Conservation (phyloP, 2,797 vertebrate genomes). For the Acanthornis magna region DNA sequence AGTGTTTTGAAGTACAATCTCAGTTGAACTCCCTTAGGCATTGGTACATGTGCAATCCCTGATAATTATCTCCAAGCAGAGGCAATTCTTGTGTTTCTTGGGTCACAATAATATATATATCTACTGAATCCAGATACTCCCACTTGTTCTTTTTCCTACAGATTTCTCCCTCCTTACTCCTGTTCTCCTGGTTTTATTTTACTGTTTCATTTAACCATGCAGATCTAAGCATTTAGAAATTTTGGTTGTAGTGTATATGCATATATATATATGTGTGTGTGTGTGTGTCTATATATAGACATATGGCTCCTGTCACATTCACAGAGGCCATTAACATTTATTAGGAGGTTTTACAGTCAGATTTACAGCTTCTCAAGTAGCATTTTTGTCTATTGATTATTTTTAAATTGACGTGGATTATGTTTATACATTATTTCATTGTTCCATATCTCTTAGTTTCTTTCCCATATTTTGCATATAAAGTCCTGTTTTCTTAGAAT, state of each 20-base stretch:
- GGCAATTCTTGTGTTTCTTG: neutral
- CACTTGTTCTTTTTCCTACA: accelerated
- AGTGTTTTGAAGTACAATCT: neutral
- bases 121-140: neutral
- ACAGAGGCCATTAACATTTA: neutral
- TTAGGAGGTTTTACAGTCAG: neutral
- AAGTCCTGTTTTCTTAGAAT: neutral
- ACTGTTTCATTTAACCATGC: neutral
- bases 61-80: neutral
- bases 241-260: neutral
- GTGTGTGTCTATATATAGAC: too few relatives aligned
- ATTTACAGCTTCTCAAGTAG: neutral
- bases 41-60: neutral
- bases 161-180: neutral
- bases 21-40: neutral
- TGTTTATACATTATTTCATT: neutral
- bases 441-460: neutral
- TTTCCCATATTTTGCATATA: neutral
- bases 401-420: neutral
- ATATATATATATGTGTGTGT: too few relatives aligned
- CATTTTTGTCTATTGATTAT: neutral
- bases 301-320: neutral
- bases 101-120: neutral
- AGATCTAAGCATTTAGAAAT: neutral
- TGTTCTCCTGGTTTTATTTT: neutral